phyloP scores from a whole-genome alignment of 1,140 invertebrate genomes.

The Drosophila neocordata region DNA sequence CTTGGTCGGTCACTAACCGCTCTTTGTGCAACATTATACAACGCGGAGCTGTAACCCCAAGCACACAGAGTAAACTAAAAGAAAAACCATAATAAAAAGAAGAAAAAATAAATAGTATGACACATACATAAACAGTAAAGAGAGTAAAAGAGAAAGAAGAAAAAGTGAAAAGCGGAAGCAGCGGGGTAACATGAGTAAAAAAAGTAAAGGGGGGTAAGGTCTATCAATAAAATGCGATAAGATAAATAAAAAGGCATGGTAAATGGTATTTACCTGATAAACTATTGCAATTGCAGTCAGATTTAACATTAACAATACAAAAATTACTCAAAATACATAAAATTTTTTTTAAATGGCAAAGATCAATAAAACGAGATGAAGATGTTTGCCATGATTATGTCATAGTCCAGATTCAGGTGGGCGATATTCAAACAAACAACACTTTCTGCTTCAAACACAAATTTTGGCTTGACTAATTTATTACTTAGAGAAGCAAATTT shows the following conservation, averaged over 20 bases:
- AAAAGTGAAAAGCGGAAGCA: slow-evolving; percentile 8
- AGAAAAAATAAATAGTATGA: neutral
- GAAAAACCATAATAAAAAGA: no score
- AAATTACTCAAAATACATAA: neutral
- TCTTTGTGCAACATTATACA: slow-evolving; percentile 11
- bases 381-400: slow-evolving; percentile 1
- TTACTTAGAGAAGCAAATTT: no score
- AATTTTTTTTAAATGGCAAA: slow-evolving; percentile 1
- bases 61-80: neutral
- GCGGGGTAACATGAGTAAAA: neutral
- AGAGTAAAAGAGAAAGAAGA: neutral
- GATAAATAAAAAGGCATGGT: neutral
- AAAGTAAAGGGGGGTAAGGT: neutral
- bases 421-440: neutral
- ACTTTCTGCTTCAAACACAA: neutral
- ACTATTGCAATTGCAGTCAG: neutral
- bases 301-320: no score
- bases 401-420: neutral
- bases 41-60: neutral
- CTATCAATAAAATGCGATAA: slow-evolving; percentile 5
- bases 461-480: no score
- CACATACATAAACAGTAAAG: neutral
- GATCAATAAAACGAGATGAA: neutral
- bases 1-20: slow-evolving; percentile 6
- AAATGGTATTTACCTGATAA: neutral